These are phyloP conservation scores for Halocaridina rubra DNA, from an alignment of 2,888 invertebrate species.

Conservation along the genomic window DNA sequence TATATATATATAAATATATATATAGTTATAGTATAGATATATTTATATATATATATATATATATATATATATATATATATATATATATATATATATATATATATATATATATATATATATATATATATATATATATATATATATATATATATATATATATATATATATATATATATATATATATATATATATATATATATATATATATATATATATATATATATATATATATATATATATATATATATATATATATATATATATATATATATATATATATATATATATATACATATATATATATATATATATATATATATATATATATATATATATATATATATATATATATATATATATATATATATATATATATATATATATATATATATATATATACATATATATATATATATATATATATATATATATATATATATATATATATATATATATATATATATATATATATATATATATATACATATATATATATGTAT, in stretches of 20 bases:
- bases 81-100: neutral
- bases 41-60: neutral
- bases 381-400: neutral
- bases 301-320: no score
- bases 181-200: neutral
- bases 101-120: neutral
- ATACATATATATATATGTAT: neutral
- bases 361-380: neutral
- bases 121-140: neutral
- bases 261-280: neutral
- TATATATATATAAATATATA: neutral
- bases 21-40: neutral
- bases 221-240: neutral
- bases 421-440: neutral
- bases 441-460: neutral
- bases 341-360: neutral
- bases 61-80: neutral
- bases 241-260: neutral
- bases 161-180: neutral
- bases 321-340: neutral
- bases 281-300: no score
- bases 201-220: neutral
- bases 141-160: neutral
- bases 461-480: neutral
- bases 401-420: neutral